Conservation (phyloP, 2,888 invertebrate genomes). For the Lasioglossum leucozonium region DNA sequence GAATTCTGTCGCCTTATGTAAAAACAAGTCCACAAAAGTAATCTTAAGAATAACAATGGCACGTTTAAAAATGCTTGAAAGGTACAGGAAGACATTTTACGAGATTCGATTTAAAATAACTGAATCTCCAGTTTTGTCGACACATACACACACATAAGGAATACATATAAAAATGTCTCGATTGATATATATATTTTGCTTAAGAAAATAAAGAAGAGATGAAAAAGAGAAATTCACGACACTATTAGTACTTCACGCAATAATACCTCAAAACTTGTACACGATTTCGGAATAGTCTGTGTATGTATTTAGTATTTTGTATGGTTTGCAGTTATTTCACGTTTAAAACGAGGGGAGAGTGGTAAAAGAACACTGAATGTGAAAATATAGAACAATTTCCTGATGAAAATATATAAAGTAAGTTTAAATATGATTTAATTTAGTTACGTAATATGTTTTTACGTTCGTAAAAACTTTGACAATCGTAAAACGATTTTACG, state of each 20-base stretch:
- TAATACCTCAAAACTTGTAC: constrained; percentile 20
- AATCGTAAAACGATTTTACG: neutral
- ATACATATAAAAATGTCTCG: constrained; percentile 52
- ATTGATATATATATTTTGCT: constrained; percentile 54
- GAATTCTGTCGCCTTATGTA: constrained; percentile 87
- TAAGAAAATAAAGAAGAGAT: constrained; percentile 59
- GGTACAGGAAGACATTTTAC: constrained; percentile 29
- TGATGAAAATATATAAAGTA: neutral
- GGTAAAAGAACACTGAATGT: neutral
- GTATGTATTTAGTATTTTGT: neutral
- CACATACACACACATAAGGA: constrained; percentile 40
- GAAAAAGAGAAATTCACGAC: constrained; percentile 45
- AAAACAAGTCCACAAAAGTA: constrained; percentile 71
- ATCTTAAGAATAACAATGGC: constrained; percentile 58
- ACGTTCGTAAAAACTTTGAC: neutral
- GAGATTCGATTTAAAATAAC: constrained; percentile 33
- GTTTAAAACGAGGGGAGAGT: neutral
- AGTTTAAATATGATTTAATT: neutral
- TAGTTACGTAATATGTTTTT: neutral
- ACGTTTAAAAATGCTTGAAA: constrained; percentile 52
- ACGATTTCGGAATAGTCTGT: neutral
- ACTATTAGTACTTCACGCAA: constrained; percentile 48
- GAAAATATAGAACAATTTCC: neutral
- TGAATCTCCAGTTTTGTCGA: constrained; percentile 41
- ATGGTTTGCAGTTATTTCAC: neutral